Evolutionary conservation across 2,888 invertebrate genomes (phyloP).

Genomic region (Scaptomyza polygonia): DNA sequence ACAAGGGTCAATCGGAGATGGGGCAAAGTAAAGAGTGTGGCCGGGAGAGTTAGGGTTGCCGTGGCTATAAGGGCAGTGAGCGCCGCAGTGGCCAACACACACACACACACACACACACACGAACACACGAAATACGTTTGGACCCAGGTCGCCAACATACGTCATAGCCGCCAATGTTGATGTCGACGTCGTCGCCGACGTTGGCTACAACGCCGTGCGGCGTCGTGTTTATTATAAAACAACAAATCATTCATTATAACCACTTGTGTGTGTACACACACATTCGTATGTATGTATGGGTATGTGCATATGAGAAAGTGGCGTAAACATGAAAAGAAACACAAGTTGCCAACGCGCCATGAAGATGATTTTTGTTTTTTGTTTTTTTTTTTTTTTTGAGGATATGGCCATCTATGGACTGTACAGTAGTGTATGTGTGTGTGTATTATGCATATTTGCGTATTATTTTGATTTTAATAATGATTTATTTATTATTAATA

Average conservation of each 20-base stretch:
- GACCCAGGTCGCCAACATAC: slow-evolving; percentile 56
- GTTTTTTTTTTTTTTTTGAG: slow-evolving; percentile 16
- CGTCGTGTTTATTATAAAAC: slow-evolving; percentile 83
- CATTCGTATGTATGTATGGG: slow-evolving; percentile 8
- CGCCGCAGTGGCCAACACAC: slow-evolving; percentile 51
- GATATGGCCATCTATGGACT: slow-evolving; percentile 39
- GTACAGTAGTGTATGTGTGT: slow-evolving; percentile 20
- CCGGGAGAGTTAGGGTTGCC: slow-evolving; percentile 33
- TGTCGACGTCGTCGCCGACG: slow-evolving; percentile 39
- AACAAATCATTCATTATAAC: slow-evolving; percentile 83
- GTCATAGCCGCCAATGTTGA: slow-evolving; percentile 53
- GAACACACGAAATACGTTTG: slow-evolving; percentile 35
- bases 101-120: slow-evolving; percentile 2
- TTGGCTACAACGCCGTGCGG: slow-evolving; percentile 62
- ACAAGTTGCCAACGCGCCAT: slow-evolving; percentile 60
- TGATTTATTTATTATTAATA: slow-evolving; percentile 84
- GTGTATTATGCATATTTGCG: slow-evolving; percentile 75
- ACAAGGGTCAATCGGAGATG: slow-evolving; percentile 60
- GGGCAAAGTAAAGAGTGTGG: slow-evolving; percentile 19
- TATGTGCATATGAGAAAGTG: slow-evolving; percentile 69
- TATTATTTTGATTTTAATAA: slow-evolving; percentile 83
- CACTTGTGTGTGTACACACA: slow-evolving; percentile 67
- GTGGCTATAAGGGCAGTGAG: slow-evolving; percentile 47
- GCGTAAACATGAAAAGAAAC: slow-evolving; percentile 79
- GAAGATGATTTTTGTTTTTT: slow-evolving; percentile 12